Base-by-base conservation (phyloP, 2,888 invertebrate genomes). In the Eurytoma californica region DNA sequence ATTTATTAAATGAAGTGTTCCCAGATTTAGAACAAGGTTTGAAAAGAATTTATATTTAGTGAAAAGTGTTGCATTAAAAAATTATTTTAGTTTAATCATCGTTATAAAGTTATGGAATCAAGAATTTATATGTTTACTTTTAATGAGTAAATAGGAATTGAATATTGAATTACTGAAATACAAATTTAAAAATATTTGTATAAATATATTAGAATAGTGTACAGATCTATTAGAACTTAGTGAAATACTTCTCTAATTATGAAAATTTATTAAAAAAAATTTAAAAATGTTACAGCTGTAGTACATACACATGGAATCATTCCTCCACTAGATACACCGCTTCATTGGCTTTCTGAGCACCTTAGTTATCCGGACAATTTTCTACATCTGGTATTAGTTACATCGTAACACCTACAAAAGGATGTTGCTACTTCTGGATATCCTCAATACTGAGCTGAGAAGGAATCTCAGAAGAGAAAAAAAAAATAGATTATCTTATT, bases 311-410 rank as follows among this genome's bases (percentile, higher is more conserved):
- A 99, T 91, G 99, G 99, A 28, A 94, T 99, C 85, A 92, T 94
- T 83, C 94, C 97, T 74, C 97, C 98, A 3, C 87, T 93, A 82
- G 96, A 98, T 82, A 97, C 98, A 13, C 98, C 98, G 14, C 90
- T 99, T 13, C 97, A 98, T 87, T 99, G 99, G 98, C 94, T 99
- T 91, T 97, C 98, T 28, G 98, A 98, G 91, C 98, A 99, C 91
- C 92, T 99, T 87, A 97, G 98, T 90, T 98, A 98, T 91, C 98
- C 99, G 0, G 99, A 99, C 90, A 99, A 99, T 91, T 99, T 99
- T 91, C 92, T 99, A 82, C 99, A 99, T 92, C 92, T 98, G 84
- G 94, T 94, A 88, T 89, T 95, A 78, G 83, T 83, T 12, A 86
- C 86, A 49, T 86, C 86, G 84, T 88, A 89, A 88, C 86, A 80